Evolutionary conservation across 2,113 vertebrate species (phyloP).

Genomic region (Tachysurus vachellii): DNA sequence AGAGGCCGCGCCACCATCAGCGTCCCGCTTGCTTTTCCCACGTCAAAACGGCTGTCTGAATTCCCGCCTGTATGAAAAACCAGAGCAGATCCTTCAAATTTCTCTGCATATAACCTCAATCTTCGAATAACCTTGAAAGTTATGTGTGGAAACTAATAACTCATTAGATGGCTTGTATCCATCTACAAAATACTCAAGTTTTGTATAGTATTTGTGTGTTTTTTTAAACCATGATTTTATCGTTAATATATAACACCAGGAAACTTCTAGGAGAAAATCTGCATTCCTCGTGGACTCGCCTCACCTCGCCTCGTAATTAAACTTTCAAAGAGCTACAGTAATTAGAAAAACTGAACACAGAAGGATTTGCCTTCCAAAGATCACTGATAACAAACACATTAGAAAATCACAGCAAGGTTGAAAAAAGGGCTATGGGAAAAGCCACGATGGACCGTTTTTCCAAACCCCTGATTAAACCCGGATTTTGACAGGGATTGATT

Average conservation of each 20-base stretch:
- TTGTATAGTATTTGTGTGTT: neutral
- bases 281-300: neutral
- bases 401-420: neutral
- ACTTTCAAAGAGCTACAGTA: neutral
- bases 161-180: neutral
- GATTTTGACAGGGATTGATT: neutral
- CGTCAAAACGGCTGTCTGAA: slow-evolving; percentile 95
- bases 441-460: neutral
- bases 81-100: slow-evolving; percentile 50
- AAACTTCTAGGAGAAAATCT: neutral
- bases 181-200: neutral
- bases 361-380: neutral
- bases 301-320: neutral
- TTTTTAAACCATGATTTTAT: neutral
- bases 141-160: neutral
- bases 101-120: neutral
- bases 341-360: neutral
- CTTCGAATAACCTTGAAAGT: neutral
- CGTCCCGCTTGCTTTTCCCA: slow-evolving; percentile 93
- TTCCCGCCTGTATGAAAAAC: slow-evolving; percentile 86
- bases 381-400: slow-evolving; percentile 1
- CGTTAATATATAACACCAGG: neutral
- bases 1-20: slow-evolving; percentile 90
- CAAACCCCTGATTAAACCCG: neutral
- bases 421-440: neutral